Percentiles rank a stretch among this genome's conserved stretches.
These are phyloP conservation scores for Otolemur garnettii DNA, from an alignment of 2,113 vertebrate genomes.

Conservation along the genomic window DNA sequence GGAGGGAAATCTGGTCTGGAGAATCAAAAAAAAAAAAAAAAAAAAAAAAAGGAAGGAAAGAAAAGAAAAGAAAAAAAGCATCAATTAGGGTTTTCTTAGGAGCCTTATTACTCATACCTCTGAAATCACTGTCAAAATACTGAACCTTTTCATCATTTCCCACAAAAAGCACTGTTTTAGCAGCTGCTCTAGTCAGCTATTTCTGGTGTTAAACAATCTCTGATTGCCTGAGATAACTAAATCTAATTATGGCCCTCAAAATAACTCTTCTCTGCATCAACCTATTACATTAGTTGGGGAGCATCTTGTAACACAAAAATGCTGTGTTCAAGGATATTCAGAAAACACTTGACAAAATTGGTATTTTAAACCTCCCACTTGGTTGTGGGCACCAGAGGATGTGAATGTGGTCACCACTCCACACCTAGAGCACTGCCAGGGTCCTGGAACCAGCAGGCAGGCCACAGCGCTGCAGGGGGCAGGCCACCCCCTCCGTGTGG, in stretches of 20 bases:
- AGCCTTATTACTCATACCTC: slow-evolving; percentile 50
- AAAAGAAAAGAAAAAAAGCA: not conserved
- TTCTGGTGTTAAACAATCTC: slow-evolving; percentile 73
- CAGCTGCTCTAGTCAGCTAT: slow-evolving; percentile 73
- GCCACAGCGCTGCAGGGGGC: not conserved
- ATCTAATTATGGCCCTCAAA: slow-evolving; percentile 69
- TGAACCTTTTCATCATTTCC: slow-evolving; percentile 36
- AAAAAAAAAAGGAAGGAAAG: not conserved
- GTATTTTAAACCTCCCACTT: not conserved
- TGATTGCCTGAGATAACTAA: slow-evolving; percentile 56
- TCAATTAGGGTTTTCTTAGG: slow-evolving; percentile 52
- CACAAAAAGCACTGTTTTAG: slow-evolving; percentile 63
- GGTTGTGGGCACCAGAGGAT: too few relatives aligned
- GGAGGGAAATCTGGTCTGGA: not conserved
- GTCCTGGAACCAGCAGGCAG: not conserved
- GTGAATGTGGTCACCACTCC: not conserved
- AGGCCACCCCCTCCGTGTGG: rapidly evolving
- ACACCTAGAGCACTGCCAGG: not conserved
- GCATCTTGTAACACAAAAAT: not conserved
- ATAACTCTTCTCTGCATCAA: slow-evolving; percentile 59
- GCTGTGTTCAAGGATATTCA: slow-evolving; percentile 35
- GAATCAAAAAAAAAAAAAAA: not conserved
- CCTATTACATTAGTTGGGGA: not conserved
- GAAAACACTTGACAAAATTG: not conserved
- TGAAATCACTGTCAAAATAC: slow-evolving; percentile 70